These are phyloP conservation scores for Callimorpha dominula DNA, from an alignment of 2,888 invertebrate species.

Conservation along the genomic window DNA sequence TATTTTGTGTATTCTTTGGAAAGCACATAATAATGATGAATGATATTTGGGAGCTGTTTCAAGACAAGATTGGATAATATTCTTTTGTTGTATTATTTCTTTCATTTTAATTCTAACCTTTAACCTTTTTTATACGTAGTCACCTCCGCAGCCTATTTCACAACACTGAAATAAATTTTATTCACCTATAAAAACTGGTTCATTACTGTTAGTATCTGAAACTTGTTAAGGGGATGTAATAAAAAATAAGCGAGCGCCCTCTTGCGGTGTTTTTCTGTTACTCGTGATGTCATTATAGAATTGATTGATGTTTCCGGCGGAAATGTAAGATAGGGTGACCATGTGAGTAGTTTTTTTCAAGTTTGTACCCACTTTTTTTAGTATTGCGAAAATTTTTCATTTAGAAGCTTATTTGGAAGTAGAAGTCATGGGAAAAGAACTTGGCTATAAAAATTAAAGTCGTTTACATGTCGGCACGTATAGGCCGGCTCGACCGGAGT, in stretches of 20 bases:
- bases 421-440: no score
- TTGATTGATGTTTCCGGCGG: conserved; percentile 56
- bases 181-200: conserved; percentile 19
- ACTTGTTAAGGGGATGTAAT: conserved; percentile 33
- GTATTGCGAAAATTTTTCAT: neutral
- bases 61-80: no score
- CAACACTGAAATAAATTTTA: conserved; percentile 15
- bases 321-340: conserved; percentile 40
- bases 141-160: neutral
- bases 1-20: no score
- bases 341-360: conserved; percentile 2
- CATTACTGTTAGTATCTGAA: conserved; percentile 28
- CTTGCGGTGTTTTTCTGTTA: conserved; percentile 41
- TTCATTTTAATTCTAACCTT: neutral
- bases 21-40: no score
- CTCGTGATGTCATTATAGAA: conserved; percentile 53
- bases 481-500: no score
- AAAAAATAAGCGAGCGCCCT: conserved; percentile 36
- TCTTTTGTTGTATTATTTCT: neutral
- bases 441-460: no score
- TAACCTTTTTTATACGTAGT: neutral
- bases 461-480: no score
- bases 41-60: no score
- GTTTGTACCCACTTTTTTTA: neutral
- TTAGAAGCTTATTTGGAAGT: no score